phyloP scores from a whole-genome alignment of 2,113 vertebrate genomes.

The Felis chaus region DNA sequence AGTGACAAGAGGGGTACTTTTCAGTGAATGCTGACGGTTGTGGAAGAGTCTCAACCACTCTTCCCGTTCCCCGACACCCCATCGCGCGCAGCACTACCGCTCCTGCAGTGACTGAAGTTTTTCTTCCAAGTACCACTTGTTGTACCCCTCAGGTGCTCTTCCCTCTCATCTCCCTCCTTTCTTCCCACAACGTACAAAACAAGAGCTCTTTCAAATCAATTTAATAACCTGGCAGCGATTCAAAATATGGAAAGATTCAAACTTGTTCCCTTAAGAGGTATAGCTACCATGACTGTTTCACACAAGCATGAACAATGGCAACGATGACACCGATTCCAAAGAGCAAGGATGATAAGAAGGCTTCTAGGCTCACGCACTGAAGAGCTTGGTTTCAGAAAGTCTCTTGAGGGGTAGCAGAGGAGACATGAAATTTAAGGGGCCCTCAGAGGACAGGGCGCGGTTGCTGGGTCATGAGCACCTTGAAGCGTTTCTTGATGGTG shows the following conservation, averaged over 20 bases:
- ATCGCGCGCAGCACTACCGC: neutral
- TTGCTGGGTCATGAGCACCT: slow-evolving; percentile 92
- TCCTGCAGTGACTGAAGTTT: neutral
- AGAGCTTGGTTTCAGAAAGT: neutral
- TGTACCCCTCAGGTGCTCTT: neutral
- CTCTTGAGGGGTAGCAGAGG: neutral
- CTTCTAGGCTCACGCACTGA: neutral
- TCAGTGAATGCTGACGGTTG: neutral
- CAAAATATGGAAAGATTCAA: neutral
- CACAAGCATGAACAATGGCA: neutral
- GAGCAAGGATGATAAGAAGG: neutral
- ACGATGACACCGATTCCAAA: neutral
- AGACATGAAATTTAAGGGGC: neutral
- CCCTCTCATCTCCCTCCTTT: neutral
- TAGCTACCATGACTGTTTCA: neutral
- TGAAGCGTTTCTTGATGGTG: slow-evolving; percentile 92
- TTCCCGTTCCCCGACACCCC: neutral
- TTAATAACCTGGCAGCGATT: slow-evolving; percentile 64
- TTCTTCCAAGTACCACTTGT: neutral
- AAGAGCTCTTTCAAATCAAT: slow-evolving; percentile 40
- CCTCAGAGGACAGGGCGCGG: slow-evolving; percentile 88
- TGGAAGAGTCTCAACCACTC: neutral
- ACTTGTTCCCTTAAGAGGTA: neutral
- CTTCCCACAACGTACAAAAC: neutral
- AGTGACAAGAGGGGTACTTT: neutral